Base-by-base conservation (phyloP, 2,113 vertebrate genomes). In the Trichechus manatus region DNA sequence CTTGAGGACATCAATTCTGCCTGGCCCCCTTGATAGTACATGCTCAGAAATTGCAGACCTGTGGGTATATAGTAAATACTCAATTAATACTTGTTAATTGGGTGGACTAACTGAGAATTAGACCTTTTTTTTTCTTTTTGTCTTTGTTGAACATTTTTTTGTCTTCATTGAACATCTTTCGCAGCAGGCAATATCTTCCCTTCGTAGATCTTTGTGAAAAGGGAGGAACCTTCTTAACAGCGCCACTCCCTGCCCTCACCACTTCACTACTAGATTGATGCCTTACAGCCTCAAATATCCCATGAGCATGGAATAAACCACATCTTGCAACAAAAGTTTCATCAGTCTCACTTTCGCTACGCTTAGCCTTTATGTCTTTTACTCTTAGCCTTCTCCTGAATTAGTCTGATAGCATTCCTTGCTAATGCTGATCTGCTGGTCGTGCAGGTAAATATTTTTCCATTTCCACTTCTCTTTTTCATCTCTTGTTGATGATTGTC, bases 121-220 rank as follows among this genome's bases (percentile, higher is more conserved):
- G n/a, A 39, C 8, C 3, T 23, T 56, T 61, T 61, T 61, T 23
- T 61, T 61, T 20, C 23, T n/a, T 11, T 74, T 50, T 42, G 11
- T 53, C 31, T 72, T 56, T n/a, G 36, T 23, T 31, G 22, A 39
- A 74, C 36, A 23, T 72, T 31, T 36, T 74, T 87, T 79, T 56
- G 53, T 15, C 15, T 15, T 17, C 53, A 56, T 17, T 56, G 36
- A 39, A 74, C 36, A 23, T 72, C 64, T 22, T 74, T 87, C 74
- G 8, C 42, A 70, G 10, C 3, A 33, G 22, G 19, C 2, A 59
- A 36, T 74, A 1, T 2, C 6, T 27, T 63, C 0, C 9, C 10
- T 53, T 53, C 20, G 2, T 74, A 39, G 17, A 31, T 23, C 31
- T 68, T 87, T 50, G 27, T 63, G 36, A 66, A 10, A 6, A 47